Evolutionary conservation across 2,113 vertebrate species (phyloP).

Genomic region (Puma concolor): DNA sequence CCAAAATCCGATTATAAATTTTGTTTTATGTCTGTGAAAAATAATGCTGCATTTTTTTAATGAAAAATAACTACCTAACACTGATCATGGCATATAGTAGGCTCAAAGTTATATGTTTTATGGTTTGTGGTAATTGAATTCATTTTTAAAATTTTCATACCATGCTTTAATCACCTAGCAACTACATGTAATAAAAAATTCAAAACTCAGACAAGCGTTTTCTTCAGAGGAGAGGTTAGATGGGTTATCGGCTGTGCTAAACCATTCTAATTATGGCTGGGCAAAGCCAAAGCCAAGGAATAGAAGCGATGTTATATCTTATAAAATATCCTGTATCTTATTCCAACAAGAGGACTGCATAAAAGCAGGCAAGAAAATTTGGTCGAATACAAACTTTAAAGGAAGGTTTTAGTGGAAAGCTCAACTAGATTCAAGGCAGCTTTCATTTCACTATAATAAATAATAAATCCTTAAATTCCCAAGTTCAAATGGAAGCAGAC

Average conservation of each 20-base stretch:
- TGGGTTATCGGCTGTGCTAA: neutral
- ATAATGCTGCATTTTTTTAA: neutral
- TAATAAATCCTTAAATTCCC: neutral
- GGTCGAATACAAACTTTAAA: neutral
- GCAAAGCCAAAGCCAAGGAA: neutral
- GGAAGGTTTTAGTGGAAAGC: neutral
- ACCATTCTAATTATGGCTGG: neutral
- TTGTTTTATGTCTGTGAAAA: neutral
- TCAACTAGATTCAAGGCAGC: neutral
- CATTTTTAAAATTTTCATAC: constrained; percentile 16
- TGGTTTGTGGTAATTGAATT: neutral
- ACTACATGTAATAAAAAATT: neutral
- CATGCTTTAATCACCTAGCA: neutral
- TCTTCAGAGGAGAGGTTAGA: neutral
- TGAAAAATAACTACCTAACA: neutral
- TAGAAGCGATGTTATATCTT: neutral
- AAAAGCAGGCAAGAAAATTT: neutral
- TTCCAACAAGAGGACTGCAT: neutral
- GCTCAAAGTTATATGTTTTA: neutral
- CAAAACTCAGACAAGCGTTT: neutral
- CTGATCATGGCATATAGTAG: neutral
- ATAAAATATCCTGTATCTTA: neutral
- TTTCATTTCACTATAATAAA: neutral
- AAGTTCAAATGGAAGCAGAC: neutral
- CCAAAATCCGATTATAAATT: neutral